Conservation (phyloP, 2,888 invertebrate genomes). For the Acronicta alni region DNA sequence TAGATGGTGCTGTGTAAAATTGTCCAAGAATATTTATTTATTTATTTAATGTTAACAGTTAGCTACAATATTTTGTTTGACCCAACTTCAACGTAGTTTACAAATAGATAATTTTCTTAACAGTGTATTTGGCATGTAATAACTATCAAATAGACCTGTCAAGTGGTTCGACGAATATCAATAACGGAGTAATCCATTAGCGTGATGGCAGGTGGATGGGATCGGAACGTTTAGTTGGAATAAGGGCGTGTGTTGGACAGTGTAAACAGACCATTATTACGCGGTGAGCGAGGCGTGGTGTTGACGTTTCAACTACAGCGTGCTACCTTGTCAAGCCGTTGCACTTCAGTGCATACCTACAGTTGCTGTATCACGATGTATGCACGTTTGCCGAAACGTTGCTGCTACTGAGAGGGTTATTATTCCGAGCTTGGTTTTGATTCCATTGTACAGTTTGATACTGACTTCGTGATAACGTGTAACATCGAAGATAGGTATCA, state of each 20-base stretch:
- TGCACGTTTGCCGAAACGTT: slow-evolving; percentile 3
- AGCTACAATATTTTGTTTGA: too few relatives aligned
- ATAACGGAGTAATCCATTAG: slow-evolving; percentile 49
- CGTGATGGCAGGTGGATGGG: slow-evolving; percentile 38
- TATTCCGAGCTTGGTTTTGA: slow-evolving; percentile 7
- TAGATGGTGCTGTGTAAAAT: too few relatives aligned
- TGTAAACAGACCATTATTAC: slow-evolving; percentile 57
- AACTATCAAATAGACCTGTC: slow-evolving; percentile 30
- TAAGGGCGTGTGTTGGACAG: slow-evolving; percentile 47
- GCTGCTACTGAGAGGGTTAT: not conserved
- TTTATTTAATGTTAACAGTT: too few relatives aligned
- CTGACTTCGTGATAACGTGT: too few relatives aligned
- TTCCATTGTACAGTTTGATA: not conserved
- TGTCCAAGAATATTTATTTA: too few relatives aligned
- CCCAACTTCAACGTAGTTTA: too few relatives aligned
- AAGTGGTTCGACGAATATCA: slow-evolving; percentile 41
- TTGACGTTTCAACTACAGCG: slow-evolving; percentile 63
- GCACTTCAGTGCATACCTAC: slow-evolving; percentile 42
- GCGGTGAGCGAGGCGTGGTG: slow-evolving; percentile 52
- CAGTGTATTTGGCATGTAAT: slow-evolving; percentile 32
- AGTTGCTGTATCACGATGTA: slow-evolving; percentile 6
- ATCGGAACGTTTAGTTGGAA: slow-evolving; percentile 27
- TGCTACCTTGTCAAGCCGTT: slow-evolving; percentile 53
- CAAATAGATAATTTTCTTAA: slow-evolving; percentile 34
- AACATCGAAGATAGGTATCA: too few relatives aligned